Conservation (phyloP, 2,888 invertebrate genomes). For the Tenthredo amoena region DNA sequence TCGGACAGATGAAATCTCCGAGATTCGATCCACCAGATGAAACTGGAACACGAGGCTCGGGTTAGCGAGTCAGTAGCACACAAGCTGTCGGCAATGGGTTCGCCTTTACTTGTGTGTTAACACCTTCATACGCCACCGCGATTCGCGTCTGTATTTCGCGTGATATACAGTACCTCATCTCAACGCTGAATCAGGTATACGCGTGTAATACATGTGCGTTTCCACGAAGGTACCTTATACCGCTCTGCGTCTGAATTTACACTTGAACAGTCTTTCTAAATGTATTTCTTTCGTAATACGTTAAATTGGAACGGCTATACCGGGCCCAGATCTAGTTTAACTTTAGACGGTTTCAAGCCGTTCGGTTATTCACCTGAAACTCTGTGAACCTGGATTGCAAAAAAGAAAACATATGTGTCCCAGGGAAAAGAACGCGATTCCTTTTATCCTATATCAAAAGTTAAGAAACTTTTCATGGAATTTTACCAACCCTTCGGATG, state of each 20-base stretch:
- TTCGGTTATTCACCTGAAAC: neutral
- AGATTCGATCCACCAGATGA: slow-evolving; percentile 17
- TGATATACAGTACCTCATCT: slow-evolving; percentile 16
- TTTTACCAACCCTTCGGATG: neutral
- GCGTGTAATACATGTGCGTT: neutral
- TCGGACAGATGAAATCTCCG: slow-evolving; percentile 35
- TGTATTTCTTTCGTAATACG: neutral
- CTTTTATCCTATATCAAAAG: neutral
- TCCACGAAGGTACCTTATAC: neutral
- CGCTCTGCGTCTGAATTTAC: neutral
- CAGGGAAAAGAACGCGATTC: neutral
- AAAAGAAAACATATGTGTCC: neutral
- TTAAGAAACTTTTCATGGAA: neutral
- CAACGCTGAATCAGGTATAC: slow-evolving; percentile 11
- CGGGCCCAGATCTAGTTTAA: neutral
- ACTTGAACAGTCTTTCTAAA: neutral
- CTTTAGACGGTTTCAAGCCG: neutral
- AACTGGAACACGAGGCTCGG: slow-evolving; percentile 40
- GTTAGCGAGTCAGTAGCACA: slow-evolving; percentile 46
- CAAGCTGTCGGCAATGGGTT: slow-evolving; percentile 23
- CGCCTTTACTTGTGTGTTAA: slow-evolving; percentile 38
- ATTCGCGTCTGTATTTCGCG: neutral
- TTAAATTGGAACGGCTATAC: neutral
- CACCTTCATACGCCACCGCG: slow-evolving; percentile 14
- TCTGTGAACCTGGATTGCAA: neutral